Evolutionary conservation across 2,888 invertebrate species (phyloP), one percentile per base, ranked within the genome.

Genomic region (Torymus tubicola): DNA sequence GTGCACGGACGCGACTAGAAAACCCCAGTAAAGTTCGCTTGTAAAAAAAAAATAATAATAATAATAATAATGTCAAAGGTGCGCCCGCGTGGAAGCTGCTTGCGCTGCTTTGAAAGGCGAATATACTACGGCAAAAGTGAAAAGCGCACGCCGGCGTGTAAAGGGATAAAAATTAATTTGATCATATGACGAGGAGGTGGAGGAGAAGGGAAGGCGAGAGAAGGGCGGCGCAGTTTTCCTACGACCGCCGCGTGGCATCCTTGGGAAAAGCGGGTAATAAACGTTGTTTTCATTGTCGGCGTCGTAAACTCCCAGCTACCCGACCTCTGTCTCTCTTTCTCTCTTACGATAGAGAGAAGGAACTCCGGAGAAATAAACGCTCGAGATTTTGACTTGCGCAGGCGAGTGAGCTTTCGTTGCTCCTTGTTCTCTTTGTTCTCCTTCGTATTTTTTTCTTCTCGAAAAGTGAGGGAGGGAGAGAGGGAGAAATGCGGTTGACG

Each of bases 261-360:
- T 74, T 57, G 63, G 61, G 16, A 78, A 67, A 50, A 42, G 60
- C 5, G 57, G 60, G 75, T 81, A 75, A 78, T 81, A 82, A 82
- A 82, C 75, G 78, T 68, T 72, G 81, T 81, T 82, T 82, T 81
- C 80, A 82, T 80, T 77, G 80, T 77, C 69, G 76, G 42, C 76
- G 69, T 72, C 75, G 78, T 80, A 82, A 82, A 82, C 78, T 81
- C 71, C 42, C 42, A 42, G 42, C 42, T 8, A 1, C 42, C 42
- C 31, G 31, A 2, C 31, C 8, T 42, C 42, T 8, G 42, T 24
- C 73, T 60, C 70, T 78, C 78, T 78, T 60, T 64, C 77, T 78
- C 75, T 31, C 69, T 55, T 68, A 1, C 14, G 13, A 42, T 16
- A n/a, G 60, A 53, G 68, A 68, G 31, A 31, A 31, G 5, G 42